Conservation (phyloP, 1,140 invertebrate genomes). For the Copidosoma floridanum region DNA sequence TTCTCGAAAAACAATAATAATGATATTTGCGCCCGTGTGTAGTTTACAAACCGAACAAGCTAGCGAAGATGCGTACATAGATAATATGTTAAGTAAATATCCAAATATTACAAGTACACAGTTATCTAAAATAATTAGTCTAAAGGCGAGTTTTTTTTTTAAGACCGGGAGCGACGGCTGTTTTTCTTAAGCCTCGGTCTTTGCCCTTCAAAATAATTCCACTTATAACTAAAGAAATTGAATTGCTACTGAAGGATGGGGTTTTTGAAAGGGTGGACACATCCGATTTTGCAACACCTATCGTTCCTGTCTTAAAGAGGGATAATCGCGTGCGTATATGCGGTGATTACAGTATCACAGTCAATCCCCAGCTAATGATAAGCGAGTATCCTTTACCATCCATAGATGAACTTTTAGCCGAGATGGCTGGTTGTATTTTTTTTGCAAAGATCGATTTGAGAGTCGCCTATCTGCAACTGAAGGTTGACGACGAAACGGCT, state of each 20-base stretch:
- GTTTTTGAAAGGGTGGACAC: neutral
- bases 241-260: neutral
- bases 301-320: neutral
- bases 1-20: neutral
- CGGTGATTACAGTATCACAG: conserved; percentile 1
- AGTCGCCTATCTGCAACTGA: neutral
- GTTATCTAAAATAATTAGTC: neutral
- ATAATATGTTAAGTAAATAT: neutral
- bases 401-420: neutral
- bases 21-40: neutral
- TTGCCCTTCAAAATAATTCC: neutral
- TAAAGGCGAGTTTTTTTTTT: neutral
- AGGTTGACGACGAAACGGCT: neutral
- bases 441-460: neutral
- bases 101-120: neutral
- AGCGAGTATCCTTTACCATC: neutral
- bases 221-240: neutral
- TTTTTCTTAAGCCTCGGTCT: neutral
- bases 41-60: neutral
- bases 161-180: neutral
- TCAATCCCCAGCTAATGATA: neutral
- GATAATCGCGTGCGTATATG: conserved; percentile 1
- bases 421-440: neutral
- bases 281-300: neutral
- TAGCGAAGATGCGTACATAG: neutral